Evolutionary conservation across 2,113 vertebrate species (phyloP), one percentile per base, ranked within the genome.

Genomic region (Myrmophylax atrothorax): DNA sequence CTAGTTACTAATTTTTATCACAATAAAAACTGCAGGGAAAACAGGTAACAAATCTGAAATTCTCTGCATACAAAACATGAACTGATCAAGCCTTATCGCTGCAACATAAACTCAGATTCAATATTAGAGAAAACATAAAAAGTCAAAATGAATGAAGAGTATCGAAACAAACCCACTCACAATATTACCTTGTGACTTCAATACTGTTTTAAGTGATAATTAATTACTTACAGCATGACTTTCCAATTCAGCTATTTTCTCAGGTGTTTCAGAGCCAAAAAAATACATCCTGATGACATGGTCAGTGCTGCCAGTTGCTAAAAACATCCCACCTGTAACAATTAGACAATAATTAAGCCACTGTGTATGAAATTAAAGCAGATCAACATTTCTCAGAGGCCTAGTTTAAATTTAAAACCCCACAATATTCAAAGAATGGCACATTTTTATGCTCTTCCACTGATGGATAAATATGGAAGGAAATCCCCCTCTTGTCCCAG

Each of bases 261-360:
- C 99, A 59, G 99, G 99, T 88, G 93, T 98, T 95, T 99, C 99
- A 93, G 98, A 98, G 76, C 99, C 99, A 98, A 99, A 95, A 97
- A 98, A 99, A 95, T 99, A 99, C 97, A 99, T 99, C 96, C 99
- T 98, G 97, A 99, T 99, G 91, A 99, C 98, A 90, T 99, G 99
- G 97, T 99, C 99, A 79, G 99, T 99, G 96, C 99, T 99, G 72
- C 99, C 99, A 89, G 99, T 99, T 84, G 98, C 99, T 97, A 99
- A 97, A 96, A 99, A 99, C 97, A 99, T 99, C 40, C 99, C 99
- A 97, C 99, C 99, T 99, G 96, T 59, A 84, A 97, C 89, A 95
- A 91, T 33, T 24, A 89, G 81, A 13, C 38, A 70, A 35, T 31
- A 64, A 63, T 72, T 72, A 86, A 79, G 9, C 7, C 35, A 29